phyloP scores from a whole-genome alignment of 2,888 invertebrate species.

The Clitarchus hookeri region DNA sequence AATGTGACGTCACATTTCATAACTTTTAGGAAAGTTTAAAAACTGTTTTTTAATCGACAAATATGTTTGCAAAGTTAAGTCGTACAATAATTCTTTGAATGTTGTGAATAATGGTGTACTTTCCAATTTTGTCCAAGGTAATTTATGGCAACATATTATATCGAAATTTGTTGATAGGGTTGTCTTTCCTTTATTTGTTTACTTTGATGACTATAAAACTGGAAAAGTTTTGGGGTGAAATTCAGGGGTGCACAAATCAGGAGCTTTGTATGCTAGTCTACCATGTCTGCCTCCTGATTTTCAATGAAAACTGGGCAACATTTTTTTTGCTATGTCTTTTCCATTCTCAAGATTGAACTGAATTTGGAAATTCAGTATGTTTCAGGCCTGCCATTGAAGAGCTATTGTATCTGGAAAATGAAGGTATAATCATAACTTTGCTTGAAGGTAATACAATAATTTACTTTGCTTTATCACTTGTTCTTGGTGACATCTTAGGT shows the following conservation, averaged over 20 bases:
- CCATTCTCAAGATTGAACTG: constrained; percentile 26
- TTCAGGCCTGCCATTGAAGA: neutral
- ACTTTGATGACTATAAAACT: constrained; percentile 32
- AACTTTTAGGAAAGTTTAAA: neutral
- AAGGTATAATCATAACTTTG: neutral
- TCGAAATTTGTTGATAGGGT: neutral
- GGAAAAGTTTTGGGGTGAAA: constrained; percentile 34
- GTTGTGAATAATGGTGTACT: neutral
- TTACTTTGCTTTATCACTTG: neutral
- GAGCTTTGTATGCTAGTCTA: constrained; percentile 35
- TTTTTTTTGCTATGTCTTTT: constrained; percentile 27
- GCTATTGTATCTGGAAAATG: neutral
- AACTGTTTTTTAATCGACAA: constrained; percentile 29
- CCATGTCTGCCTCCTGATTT: constrained; percentile 37
- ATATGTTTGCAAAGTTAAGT: neutral
- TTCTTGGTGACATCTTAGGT: neutral
- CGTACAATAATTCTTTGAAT: neutral
- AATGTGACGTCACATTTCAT: neutral
- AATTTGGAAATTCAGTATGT: neutral
- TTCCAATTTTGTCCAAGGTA: constrained; percentile 28
- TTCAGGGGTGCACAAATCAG: constrained; percentile 34
- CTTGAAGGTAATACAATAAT: neutral
- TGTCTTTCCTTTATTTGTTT: constrained; percentile 29
- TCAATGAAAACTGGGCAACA: constrained; percentile 35
- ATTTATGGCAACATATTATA: constrained; percentile 20